These are phyloP conservation scores for Eulithis testata DNA, from an alignment of 2,888 invertebrate species.

Conservation along the genomic window DNA sequence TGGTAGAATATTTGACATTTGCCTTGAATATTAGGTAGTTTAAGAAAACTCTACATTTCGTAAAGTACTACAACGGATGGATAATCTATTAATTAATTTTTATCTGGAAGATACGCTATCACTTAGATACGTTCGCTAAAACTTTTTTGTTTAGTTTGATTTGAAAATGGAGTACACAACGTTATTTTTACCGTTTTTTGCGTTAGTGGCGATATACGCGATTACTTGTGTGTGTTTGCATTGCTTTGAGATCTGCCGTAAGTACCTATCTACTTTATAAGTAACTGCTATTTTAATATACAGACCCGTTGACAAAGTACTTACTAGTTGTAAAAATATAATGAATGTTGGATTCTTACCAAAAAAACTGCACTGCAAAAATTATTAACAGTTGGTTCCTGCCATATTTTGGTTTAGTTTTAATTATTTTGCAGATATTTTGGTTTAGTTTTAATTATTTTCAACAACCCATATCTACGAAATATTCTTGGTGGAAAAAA, in stretches of 20 bases:
- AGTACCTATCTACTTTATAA: constrained; percentile 41
- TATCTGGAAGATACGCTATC: constrained; percentile 33
- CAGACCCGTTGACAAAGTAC: too few relatives aligned
- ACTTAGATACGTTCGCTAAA: constrained; percentile 32
- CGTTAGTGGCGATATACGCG: constrained; percentile 53
- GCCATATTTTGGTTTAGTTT: too few relatives aligned
- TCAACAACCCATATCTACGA: too few relatives aligned
- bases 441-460: too few relatives aligned
- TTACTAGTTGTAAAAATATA: too few relatives aligned
- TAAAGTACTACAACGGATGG: background rate
- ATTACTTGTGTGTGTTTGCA: constrained; percentile 62
- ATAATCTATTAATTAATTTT: constrained; percentile 29
- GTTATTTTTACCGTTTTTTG: constrained; percentile 52
- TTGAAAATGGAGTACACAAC: constrained; percentile 49
- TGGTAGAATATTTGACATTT: too few relatives aligned
- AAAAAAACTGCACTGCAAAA: too few relatives aligned
- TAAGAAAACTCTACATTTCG: background rate
- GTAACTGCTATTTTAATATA: background rate
- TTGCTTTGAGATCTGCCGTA: constrained; percentile 61
- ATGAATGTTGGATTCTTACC: too few relatives aligned
- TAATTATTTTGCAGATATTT: too few relatives aligned
- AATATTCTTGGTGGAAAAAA: too few relatives aligned
- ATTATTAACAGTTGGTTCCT: too few relatives aligned
- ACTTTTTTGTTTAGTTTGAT: constrained; percentile 28
- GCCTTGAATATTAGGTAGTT: background rate